Percentiles rank a stretch among this genome's conserved stretches.
Conservation (phyloP, 2,888 invertebrate genomes). For the Saturnia pavonia region DNA sequence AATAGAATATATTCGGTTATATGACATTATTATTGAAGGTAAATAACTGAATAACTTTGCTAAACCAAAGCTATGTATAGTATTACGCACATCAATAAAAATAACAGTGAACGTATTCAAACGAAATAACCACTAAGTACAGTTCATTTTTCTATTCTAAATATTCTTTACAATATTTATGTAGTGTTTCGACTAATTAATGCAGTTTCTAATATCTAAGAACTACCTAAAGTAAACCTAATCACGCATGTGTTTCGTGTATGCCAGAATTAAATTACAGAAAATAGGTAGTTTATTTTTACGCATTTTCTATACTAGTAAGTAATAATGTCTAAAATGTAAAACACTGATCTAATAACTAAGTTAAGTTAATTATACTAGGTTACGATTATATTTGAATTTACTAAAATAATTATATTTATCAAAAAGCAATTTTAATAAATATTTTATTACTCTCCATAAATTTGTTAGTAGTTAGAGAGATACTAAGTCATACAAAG, state of each 20-base stretch:
- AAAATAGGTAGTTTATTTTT: background rate
- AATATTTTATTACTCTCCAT: background rate
- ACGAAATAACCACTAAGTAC: constrained; percentile 16
- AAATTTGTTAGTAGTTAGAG: background rate
- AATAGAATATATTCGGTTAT: constrained; percentile 64
- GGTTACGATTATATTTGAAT: background rate
- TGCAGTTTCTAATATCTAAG: constrained; percentile 13
- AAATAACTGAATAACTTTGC: constrained; percentile 4
- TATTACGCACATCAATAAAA: background rate
- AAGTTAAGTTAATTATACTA: background rate
- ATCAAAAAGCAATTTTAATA: background rate
- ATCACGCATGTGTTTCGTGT: too few species aligned
- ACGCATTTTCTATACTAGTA: background rate
- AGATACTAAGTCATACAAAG: background rate
- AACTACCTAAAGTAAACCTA: constrained; percentile 2
- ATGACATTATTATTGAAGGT: constrained; percentile 32
- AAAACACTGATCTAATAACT: background rate
- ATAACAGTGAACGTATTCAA: constrained; percentile 9
- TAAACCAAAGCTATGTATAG: background rate
- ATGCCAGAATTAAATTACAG: background rate
- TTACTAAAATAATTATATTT: background rate
- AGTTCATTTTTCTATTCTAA: background rate
- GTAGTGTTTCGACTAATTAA: constrained; percentile 21
- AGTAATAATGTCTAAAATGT: background rate
- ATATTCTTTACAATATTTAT: constrained; percentile 13